Evolutionary conservation across 2,888 invertebrate genomes (phyloP).

Genomic region (Schizotus pectinicornis): DNA sequence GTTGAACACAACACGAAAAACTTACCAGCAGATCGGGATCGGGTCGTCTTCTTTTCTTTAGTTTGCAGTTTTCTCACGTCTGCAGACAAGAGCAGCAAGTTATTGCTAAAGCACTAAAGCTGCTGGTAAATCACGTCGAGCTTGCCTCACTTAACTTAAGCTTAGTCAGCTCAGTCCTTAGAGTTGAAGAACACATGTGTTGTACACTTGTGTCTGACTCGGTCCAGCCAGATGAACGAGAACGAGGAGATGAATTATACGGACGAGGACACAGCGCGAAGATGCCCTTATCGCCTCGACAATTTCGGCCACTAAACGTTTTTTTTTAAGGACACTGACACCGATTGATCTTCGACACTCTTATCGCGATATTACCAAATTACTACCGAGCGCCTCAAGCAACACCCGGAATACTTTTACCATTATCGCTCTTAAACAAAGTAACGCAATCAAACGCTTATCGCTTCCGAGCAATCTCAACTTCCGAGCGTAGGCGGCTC

Average conservation of each 20-base stretch:
- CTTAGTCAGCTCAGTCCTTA: conserved; percentile 7
- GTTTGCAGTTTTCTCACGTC: conserved; percentile 13
- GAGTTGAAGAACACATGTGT: conserved; percentile 37
- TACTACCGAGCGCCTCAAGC: conserved; percentile 13
- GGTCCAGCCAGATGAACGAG: conserved; percentile 11
- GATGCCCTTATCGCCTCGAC: conserved; percentile 9
- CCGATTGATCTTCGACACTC: conserved; percentile 47
- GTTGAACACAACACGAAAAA: conserved; percentile 3
- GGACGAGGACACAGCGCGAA: conserved; percentile 1
- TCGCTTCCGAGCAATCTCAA: conserved; percentile 50
- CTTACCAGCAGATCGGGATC: conserved; percentile 23
- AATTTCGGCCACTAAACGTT: conserved; percentile 32
- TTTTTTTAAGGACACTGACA: conserved; percentile 46
- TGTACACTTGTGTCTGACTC: conserved; percentile 36
- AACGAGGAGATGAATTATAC: conserved; percentile 10
- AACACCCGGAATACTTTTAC: background rate
- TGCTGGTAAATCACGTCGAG: background rate
- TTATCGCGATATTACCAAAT: conserved; percentile 36
- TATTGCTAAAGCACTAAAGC: conserved; percentile 10
- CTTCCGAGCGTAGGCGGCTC: conserved; percentile 48
- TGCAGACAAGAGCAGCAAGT: conserved; percentile 12
- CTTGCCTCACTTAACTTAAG: conserved; percentile 1
- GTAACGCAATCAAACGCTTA: conserved; percentile 35
- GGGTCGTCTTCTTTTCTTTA: conserved; percentile 22
- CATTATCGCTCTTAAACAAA: conserved; percentile 11